These are phyloP conservation scores for Cryptomyrus ogoouensis DNA, from an alignment of 2,113 vertebrate species.

Conservation along the genomic window DNA sequence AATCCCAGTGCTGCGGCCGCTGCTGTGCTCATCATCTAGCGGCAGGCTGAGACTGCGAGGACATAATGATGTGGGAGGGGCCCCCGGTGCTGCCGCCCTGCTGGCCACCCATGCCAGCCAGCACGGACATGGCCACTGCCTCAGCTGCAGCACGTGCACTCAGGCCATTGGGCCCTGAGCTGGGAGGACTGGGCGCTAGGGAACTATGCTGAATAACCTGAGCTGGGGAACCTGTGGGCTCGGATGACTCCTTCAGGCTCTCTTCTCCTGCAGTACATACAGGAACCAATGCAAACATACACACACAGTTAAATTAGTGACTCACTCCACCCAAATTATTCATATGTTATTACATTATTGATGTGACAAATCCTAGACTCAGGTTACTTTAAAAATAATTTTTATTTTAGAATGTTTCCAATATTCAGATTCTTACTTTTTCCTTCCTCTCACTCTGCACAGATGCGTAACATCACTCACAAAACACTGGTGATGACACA, in stretches of 20 bases:
- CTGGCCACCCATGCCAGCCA: slow-evolving; percentile 89
- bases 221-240: slow-evolving; percentile 80
- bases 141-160: slow-evolving; percentile 84
- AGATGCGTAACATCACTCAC: neutral
- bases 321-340: neutral
- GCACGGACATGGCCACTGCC: slow-evolving; percentile 88
- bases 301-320: neutral
- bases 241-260: slow-evolving; percentile 81
- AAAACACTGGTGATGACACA: neutral
- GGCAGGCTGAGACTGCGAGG: slow-evolving; percentile 87
- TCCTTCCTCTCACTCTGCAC: neutral
- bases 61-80: slow-evolving; percentile 66
- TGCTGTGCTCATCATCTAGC: slow-evolving; percentile 84
- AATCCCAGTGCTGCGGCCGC: slow-evolving; percentile 6
- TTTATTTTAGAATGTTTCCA: neutral
- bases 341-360: neutral
- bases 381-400: neutral
- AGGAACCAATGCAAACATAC: neutral
- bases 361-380: neutral
- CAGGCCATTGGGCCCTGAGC: slow-evolving; percentile 70
- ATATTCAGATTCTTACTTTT: neutral
- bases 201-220: slow-evolving; percentile 92
- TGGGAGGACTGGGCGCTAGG: slow-evolving; percentile 59
- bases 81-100: slow-evolving; percentile 63
- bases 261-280: slow-evolving; percentile 66